Conservation (phyloP, 2,888 invertebrate species). For the Lampropteryx suffumata region DNA sequence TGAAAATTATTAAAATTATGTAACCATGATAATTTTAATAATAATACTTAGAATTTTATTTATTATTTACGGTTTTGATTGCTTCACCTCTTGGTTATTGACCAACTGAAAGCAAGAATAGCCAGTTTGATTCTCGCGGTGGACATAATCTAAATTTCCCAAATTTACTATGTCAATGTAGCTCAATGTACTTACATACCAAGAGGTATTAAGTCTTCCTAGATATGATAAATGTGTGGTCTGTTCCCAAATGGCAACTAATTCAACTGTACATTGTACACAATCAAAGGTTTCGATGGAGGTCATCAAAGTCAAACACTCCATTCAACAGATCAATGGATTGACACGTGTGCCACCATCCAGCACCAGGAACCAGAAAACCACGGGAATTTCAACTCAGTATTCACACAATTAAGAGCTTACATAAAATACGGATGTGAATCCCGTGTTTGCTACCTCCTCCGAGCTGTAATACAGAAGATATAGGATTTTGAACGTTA, state of each 20-base stretch:
- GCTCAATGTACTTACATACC: no score
- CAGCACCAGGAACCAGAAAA: background rate
- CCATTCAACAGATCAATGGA: slow-evolving; percentile 24
- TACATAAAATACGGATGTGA: background rate
- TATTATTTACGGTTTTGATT: no score
- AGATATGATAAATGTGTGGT: slow-evolving; percentile 8
- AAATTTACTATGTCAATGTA: no score
- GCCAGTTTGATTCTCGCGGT: no score
- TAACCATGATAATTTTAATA: no score
- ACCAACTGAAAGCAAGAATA: no score
- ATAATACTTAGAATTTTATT: no score
- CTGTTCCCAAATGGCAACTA: slow-evolving; percentile 12
- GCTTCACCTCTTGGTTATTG: no score
- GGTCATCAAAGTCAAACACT: slow-evolving; percentile 28
- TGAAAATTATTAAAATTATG: no score
- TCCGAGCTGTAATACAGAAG: background rate
- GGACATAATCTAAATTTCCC: no score
- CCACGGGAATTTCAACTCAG: slow-evolving; percentile 10
- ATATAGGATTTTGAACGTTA: slow-evolving; percentile 3
- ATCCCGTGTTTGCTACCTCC: background rate
- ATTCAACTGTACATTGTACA: slow-evolving; percentile 23
- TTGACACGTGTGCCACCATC: slow-evolving; percentile 8
- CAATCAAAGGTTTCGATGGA: slow-evolving; percentile 24
- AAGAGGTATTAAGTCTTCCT: no score
- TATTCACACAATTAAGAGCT: background rate